Percentiles rank a stretch among this genome's conserved stretches.
These are phyloP conservation scores for Cataglyphis albicans DNA, from an alignment of 2,888 invertebrate genomes.

Conservation along the genomic window DNA sequence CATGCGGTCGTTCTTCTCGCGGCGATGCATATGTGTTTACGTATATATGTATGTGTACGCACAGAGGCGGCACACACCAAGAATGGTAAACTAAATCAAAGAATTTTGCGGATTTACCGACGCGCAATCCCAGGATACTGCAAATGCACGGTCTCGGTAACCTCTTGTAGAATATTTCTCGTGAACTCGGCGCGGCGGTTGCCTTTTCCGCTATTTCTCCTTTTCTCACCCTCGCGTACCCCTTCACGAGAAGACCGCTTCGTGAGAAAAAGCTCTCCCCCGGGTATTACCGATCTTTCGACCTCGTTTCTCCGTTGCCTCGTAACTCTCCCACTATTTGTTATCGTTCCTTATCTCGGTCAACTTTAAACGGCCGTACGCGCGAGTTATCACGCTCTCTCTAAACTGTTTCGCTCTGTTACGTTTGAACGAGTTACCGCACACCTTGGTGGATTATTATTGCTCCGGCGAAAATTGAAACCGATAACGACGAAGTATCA, in stretches of 20 bases:
- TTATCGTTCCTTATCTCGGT: conserved; percentile 77
- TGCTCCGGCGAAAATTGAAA: conserved; percentile 50
- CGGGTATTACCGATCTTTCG: conserved; percentile 76
- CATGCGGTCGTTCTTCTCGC: conserved; percentile 37
- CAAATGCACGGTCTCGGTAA: conserved; percentile 68
- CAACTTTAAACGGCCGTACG: conserved; percentile 72
- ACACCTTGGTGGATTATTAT: conserved; percentile 44
- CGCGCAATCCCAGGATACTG: conserved; percentile 75
- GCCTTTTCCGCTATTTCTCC: conserved; percentile 45
- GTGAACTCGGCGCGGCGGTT: conserved; percentile 54
- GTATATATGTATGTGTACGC: conserved; percentile 30
- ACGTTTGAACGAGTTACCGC: conserved; percentile 47
- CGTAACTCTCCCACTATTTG: conserved; percentile 72
- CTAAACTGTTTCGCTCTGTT: conserved; percentile 59
- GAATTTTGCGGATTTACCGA: conserved; percentile 78
- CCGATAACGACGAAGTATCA: conserved; percentile 50
- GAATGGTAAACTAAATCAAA: conserved; percentile 77
- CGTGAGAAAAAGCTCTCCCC: conserved; percentile 72
- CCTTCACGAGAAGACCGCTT: conserved; percentile 66
- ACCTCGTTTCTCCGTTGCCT: conserved; percentile 70
- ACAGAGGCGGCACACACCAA: conserved; percentile 30
- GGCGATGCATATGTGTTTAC: conserved; percentile 17
- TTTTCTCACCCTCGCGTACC: conserved; percentile 41
- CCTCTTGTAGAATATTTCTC: conserved; percentile 73
- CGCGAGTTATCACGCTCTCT: conserved; percentile 68